Evolutionary conservation across 2,113 vertebrate species (phyloP).

Genomic region (Chascanopsetta lugubris): DNA sequence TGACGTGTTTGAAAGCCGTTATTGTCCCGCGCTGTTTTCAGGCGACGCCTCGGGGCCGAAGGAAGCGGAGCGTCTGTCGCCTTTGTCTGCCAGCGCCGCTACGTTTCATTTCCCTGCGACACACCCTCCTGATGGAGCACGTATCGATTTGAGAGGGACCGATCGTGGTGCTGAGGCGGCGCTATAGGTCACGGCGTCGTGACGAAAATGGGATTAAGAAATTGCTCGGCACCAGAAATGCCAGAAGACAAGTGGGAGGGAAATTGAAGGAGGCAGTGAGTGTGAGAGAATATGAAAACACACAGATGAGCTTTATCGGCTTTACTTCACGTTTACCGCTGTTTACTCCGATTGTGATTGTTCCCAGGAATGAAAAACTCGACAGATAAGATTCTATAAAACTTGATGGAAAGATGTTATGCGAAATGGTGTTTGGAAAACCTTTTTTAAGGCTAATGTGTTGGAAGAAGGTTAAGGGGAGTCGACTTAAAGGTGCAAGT

Average conservation of each 20-base stretch:
- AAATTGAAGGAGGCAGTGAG: constrained; percentile 5
- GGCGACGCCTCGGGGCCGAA: constrained; percentile 9
- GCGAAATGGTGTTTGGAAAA: too few relatives aligned
- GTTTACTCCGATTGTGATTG: too few relatives aligned
- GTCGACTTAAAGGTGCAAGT: too few relatives aligned
- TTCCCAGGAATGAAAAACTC: too few relatives aligned
- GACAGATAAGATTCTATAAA: too few relatives aligned
- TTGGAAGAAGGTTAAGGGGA: too few relatives aligned
- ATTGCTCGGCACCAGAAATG: constrained; percentile 21
- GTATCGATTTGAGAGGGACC: constrained; percentile 46
- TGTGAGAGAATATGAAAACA: constrained; percentile 14
- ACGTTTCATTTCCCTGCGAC: constrained; percentile 21
- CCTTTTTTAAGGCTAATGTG: too few relatives aligned
- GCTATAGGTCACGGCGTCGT: constrained; percentile 14
- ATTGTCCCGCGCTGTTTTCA: constrained; percentile 28
- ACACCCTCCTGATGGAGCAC: constrained; percentile 15
- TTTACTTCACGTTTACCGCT: too few relatives aligned
- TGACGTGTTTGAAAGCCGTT: constrained; percentile 47
- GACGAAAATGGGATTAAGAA: constrained; percentile 27
- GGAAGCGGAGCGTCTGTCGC: constrained; percentile 18
- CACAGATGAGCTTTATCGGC: too few relatives aligned
- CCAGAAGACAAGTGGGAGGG: background rate
- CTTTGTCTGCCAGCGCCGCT: constrained; percentile 47
- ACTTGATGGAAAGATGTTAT: too few relatives aligned
- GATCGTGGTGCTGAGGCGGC: constrained; percentile 25